These are phyloP conservation scores for Carassius carassius DNA, from an alignment of 2,113 vertebrate species.

Conservation along the genomic window DNA sequence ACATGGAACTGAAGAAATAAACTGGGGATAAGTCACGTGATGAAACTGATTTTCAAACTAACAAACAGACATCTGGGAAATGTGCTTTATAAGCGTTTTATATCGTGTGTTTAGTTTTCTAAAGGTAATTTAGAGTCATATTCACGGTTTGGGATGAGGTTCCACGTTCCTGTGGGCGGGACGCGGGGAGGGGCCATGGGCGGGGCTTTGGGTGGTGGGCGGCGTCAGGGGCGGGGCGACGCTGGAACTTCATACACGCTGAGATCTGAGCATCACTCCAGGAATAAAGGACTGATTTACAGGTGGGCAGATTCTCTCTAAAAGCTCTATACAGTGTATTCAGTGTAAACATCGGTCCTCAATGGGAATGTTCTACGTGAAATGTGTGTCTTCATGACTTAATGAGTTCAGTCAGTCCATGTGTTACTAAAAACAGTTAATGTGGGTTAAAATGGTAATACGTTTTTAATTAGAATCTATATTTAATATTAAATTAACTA, in stretches of 20 bases:
- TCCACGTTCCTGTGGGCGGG: neutral
- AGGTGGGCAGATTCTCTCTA: constrained; percentile 52
- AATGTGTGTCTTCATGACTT: neutral
- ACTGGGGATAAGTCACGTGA: too few species aligned
- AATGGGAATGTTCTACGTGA: neutral
- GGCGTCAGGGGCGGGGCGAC: constrained; percentile 47
- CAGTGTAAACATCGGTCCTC: constrained; percentile 51
- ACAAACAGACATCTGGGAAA: neutral
- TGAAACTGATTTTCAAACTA: neutral
- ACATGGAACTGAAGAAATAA: too few species aligned
- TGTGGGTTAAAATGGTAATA: too few species aligned
- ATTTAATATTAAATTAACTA: too few species aligned
- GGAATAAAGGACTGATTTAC: constrained; percentile 51
- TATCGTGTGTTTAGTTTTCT: neutral
- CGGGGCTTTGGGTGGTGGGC: constrained; percentile 68
- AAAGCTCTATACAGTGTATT: too few species aligned
- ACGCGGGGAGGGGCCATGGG: neutral
- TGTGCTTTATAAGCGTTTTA: neutral
- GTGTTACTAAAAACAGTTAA: too few species aligned
- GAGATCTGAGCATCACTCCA: constrained; percentile 64
- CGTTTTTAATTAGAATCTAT: too few species aligned
- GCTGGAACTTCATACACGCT: constrained; percentile 61
- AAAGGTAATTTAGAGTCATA: neutral
- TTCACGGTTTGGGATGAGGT: neutral
- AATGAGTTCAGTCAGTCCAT: neutral